Conservation (phyloP, 1,140 invertebrate genomes). For the Cardiocondyla obscurior region DNA sequence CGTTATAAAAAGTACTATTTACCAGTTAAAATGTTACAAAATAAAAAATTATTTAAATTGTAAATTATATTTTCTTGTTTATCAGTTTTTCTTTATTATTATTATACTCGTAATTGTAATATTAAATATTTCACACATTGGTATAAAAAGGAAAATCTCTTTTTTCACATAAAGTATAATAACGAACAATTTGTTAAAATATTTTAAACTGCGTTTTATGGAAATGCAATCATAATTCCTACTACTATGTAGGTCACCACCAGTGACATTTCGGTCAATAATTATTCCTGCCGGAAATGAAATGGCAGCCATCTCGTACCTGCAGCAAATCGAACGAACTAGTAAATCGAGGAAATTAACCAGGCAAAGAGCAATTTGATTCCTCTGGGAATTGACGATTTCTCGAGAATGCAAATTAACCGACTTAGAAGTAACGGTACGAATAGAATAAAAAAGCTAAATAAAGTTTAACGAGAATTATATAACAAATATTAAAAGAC, state of each 20-base stretch:
- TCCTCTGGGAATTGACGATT: slow-evolving; percentile 35
- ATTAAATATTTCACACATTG: neutral
- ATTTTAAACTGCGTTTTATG: slow-evolving; percentile 24
- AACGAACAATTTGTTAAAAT: neutral
- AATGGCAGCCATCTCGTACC: slow-evolving; percentile 58
- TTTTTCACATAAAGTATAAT: no score
- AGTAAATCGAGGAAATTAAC: slow-evolving; percentile 61
- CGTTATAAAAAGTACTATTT: neutral
- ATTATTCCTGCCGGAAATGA: slow-evolving; percentile 72
- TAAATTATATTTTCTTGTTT: neutral
- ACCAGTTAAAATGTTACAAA: neutral
- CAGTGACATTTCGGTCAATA: slow-evolving; percentile 67
- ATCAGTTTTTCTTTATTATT: no score
- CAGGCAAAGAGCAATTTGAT: slow-evolving; percentile 60
- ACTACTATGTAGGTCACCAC: slow-evolving; percentile 47
- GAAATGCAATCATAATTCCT: slow-evolving; percentile 59
- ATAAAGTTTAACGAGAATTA: neutral
- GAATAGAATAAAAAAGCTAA: neutral
- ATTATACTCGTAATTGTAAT: neutral
- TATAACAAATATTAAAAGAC: neutral
- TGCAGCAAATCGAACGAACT: slow-evolving; percentile 40
- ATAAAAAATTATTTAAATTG: neutral
- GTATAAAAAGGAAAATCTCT: neutral
- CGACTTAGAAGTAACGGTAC: neutral
- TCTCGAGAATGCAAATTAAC: slow-evolving; percentile 25